Conservation (phyloP, 2,888 invertebrate genomes). For the Nowickia ferox region DNA sequence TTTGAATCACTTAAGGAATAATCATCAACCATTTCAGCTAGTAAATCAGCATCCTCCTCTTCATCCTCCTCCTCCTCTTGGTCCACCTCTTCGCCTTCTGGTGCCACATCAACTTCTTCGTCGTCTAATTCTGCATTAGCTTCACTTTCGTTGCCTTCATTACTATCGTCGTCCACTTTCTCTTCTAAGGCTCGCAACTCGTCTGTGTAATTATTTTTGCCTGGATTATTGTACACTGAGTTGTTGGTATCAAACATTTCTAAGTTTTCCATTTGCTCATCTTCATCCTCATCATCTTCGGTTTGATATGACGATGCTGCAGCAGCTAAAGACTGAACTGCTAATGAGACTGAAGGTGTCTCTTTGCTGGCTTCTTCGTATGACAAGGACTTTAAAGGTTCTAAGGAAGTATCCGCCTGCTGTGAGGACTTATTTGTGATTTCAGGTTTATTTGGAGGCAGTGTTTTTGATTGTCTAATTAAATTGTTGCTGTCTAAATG, state of each 20-base stretch:
- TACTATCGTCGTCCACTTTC: background rate
- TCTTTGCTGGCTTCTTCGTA: slow-evolving; percentile 64
- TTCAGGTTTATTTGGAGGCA: slow-evolving; percentile 79
- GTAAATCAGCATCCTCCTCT: slow-evolving; percentile 63
- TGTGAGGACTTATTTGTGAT: slow-evolving; percentile 75
- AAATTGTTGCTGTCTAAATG: slow-evolving; percentile 57
- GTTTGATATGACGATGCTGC: slow-evolving; percentile 39
- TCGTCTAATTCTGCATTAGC: slow-evolving; percentile 41
- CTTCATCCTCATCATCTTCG: slow-evolving; percentile 72
- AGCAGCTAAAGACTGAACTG: slow-evolving; percentile 14
- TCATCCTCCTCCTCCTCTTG: slow-evolving; percentile 51
- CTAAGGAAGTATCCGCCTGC: slow-evolving; percentile 53
- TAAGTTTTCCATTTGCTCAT: slow-evolving; percentile 70
- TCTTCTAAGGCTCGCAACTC: slow-evolving; percentile 49
- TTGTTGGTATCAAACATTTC: slow-evolving; percentile 70
- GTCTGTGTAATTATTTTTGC: slow-evolving; percentile 53
- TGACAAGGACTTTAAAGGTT: slow-evolving; percentile 61
- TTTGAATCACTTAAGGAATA: slow-evolving; percentile 66
- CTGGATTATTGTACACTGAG: slow-evolving; percentile 46
- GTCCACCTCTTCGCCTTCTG: slow-evolving; percentile 28
- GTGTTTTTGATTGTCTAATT: slow-evolving; percentile 53
- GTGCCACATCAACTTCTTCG: slow-evolving; percentile 32
- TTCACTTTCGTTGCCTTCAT: slow-evolving; percentile 16
- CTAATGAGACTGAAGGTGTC: slow-evolving; percentile 14
- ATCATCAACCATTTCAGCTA: slow-evolving; percentile 68